phyloP scores from a whole-genome alignment of 2,113 vertebrate species.

The Riparia riparia region DNA sequence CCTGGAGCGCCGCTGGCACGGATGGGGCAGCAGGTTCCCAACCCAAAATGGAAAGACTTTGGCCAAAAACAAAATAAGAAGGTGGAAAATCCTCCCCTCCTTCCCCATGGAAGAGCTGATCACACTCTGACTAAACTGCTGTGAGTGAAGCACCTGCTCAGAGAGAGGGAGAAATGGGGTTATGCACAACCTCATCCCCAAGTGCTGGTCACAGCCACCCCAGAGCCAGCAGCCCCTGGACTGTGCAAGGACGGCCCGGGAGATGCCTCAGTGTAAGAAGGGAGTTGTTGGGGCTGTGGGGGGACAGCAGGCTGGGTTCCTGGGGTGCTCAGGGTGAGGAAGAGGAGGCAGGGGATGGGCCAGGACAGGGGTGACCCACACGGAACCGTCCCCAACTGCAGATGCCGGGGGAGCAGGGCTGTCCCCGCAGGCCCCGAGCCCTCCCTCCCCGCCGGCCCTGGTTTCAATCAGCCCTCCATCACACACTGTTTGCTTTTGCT shows the following conservation, averaged over 20 bases:
- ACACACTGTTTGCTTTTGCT: constrained; percentile 1
- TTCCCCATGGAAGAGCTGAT: not conserved
- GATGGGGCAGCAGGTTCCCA: not conserved
- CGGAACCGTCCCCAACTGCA: not conserved
- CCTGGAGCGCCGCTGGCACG: not conserved
- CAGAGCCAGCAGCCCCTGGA: not conserved
- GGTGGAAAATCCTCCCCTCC: not conserved
- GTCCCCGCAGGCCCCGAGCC: not conserved
- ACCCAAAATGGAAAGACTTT: not conserved
- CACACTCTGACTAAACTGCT: rapidly evolving
- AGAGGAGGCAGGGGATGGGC: not conserved
- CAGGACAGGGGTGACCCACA: not conserved
- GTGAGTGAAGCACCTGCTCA: not conserved
- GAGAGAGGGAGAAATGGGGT: not conserved
- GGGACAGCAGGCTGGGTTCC: not conserved
- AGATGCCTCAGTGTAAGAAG: not conserved
- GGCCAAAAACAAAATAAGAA: not conserved
- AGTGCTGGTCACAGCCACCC: not conserved
- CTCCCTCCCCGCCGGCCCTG: not conserved
- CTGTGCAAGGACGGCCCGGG: not conserved
- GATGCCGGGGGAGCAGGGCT: not conserved
- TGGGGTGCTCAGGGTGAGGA: not conserved
- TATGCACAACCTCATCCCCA: not conserved
- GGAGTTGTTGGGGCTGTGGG: rapidly evolving
- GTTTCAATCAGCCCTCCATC: constrained; percentile 1